These are phyloP conservation scores for Lottia gigantea DNA, from an alignment of 2,888 invertebrate genomes.

Conservation along the genomic window DNA sequence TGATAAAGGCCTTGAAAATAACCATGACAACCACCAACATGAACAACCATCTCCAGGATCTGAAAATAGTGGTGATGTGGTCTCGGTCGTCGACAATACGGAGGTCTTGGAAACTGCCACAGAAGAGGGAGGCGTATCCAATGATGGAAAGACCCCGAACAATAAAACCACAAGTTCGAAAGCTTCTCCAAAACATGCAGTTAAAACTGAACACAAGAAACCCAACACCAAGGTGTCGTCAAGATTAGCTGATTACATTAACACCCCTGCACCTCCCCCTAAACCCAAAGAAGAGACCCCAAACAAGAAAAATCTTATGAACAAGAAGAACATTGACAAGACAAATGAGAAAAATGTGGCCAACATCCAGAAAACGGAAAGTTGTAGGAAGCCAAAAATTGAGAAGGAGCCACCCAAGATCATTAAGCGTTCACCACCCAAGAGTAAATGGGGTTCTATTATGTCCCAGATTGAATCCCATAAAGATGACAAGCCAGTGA, in stretches of 20 bases:
- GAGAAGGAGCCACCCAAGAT: slow-evolving; percentile 51
- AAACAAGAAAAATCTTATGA: slow-evolving; percentile 41
- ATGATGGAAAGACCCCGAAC: slow-evolving; percentile 16
- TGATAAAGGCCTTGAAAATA: not conserved
- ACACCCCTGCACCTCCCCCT: slow-evolving; percentile 44
- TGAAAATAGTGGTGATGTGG: not conserved
- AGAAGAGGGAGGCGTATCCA: not conserved
- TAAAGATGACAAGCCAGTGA: slow-evolving; percentile 72
- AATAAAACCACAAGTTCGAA: slow-evolving; percentile 11
- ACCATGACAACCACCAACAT: not conserved
- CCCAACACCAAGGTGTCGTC: slow-evolving; percentile 52
- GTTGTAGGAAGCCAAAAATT: slow-evolving; percentile 17
- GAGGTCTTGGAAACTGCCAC: slow-evolving; percentile 10
- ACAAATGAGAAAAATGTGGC: slow-evolving; percentile 35
- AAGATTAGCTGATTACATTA: slow-evolving; percentile 54
- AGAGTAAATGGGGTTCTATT: slow-evolving; percentile 62
- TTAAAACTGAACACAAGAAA: slow-evolving; percentile 46
- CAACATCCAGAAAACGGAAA: slow-evolving; percentile 23
- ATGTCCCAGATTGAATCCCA: slow-evolving; percentile 56
- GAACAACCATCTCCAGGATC: not conserved
- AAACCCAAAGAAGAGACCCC: slow-evolving; percentile 49
- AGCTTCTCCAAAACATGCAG: not conserved
- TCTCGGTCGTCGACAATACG: slow-evolving; percentile 13
- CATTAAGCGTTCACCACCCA: slow-evolving; percentile 54
- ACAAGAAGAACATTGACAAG: slow-evolving; percentile 43